Evolutionary conservation across 1,140 invertebrate species (phyloP).

Genomic region (Tetraneura akinire): DNA sequence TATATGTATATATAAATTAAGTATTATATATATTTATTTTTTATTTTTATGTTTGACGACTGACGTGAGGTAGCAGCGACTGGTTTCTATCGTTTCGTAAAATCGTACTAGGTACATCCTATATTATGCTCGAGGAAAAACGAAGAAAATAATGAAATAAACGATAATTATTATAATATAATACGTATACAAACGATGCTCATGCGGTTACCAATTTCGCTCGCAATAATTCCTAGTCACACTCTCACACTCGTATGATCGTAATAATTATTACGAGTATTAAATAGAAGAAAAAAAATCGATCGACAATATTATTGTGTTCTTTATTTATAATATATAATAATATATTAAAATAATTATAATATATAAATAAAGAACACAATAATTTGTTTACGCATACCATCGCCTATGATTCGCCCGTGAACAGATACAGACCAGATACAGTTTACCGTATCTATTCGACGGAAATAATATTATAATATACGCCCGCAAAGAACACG

Average conservation of each 20-base stretch:
- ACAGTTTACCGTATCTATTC: not conserved
- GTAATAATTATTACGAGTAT: constrained; percentile 1
- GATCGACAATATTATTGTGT: no score
- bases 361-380: not conserved
- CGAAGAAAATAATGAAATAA: not conserved
- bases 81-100: constrained; percentile 32
- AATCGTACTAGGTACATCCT: no score
- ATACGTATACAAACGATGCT: not conserved
- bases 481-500: not conserved
- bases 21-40: constrained; percentile 13
- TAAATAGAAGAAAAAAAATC: no score
- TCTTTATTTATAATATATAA: no score
- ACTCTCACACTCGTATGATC: not conserved
- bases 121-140: not conserved
- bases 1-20: not conserved
- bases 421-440: not conserved
- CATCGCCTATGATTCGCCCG: not conserved
- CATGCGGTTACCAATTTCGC: not conserved
- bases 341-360: no score
- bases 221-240: no score
- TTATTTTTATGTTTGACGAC: constrained; percentile 1
- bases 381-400: not conserved
- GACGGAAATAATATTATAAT: no score
- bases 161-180: no score
- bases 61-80: constrained; percentile 1